These are phyloP conservation scores for zebrafish (Danio rerio) DNA, from an alignment of 2,113 vertebrate species.

Conservation along the genomic window GRCz12tu NC_133176.1:27133001-27133500, in stretches of 20 bases:
- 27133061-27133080: conserved; percentile 3
- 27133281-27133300: too few species aligned
- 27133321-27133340: too few species aligned
- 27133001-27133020: conserved; percentile 30
- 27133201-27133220: too few species aligned
- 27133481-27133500: background rate
- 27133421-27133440: background rate
- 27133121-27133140: background rate
- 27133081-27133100: conserved; percentile 19
- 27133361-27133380: too few species aligned
- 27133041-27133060: conserved; percentile 44
- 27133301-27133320: too few species aligned
- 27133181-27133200: too few species aligned
- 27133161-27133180: too few species aligned
- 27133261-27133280: too few species aligned
- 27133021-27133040: conserved; percentile 31
- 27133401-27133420: conserved; percentile 16
- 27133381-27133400: background rate
- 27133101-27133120: background rate
- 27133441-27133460: conserved; percentile 14
- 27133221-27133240: too few species aligned
- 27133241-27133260: too few species aligned
- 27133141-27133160: too few species aligned
- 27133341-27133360: too few species aligned
- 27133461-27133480: background rate